Evolutionary conservation across 1,140 invertebrate genomes (phyloP).

Genomic region (Diorhabda carinulata): DNA sequence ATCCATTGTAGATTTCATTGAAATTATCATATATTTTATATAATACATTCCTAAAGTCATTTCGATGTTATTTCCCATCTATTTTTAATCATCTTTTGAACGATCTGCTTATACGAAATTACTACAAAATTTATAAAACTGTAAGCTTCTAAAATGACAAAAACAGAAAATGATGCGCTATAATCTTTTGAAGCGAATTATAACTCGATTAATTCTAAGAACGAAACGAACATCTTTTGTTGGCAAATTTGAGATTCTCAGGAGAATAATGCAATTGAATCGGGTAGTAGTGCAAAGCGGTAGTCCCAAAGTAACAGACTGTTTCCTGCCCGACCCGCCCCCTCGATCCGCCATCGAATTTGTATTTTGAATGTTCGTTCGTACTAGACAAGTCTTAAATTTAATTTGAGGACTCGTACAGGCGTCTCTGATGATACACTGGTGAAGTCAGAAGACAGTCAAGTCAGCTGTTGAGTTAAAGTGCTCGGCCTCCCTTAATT

Average conservation of each 20-base stretch:
- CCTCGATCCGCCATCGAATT: conserved; percentile 25
- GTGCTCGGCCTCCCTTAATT: conserved; percentile 35
- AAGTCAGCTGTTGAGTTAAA: conserved; percentile 15
- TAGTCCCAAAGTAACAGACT: conserved; percentile 27
- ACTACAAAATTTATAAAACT: too few relatives aligned
- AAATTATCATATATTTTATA: too few relatives aligned
- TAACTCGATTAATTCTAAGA: neutral
- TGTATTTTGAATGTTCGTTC: conserved; percentile 21
- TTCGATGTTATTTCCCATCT: too few relatives aligned
- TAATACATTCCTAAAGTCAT: too few relatives aligned
- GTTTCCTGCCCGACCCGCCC: neutral
- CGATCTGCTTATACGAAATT: too few relatives aligned
- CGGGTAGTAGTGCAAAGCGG: conserved; percentile 4
- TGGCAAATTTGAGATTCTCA: conserved; percentile 17
- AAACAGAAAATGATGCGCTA: too few relatives aligned
- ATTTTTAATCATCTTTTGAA: too few relatives aligned
- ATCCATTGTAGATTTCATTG: too few relatives aligned
- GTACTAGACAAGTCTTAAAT: conserved; percentile 40
- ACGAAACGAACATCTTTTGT: conserved; percentile 15
- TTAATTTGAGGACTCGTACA: conserved; percentile 38
- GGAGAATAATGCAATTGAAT: conserved; percentile 34
- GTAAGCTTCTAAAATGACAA: too few relatives aligned
- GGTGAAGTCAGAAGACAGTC: conserved; percentile 34
- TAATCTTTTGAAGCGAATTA: neutral
- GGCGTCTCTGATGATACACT: conserved; percentile 23